Evolutionary conservation across 2,888 invertebrate species (phyloP), one percentile per base, ranked within the genome.

Genomic region (Pyrocoelia pectoralis): DNA sequence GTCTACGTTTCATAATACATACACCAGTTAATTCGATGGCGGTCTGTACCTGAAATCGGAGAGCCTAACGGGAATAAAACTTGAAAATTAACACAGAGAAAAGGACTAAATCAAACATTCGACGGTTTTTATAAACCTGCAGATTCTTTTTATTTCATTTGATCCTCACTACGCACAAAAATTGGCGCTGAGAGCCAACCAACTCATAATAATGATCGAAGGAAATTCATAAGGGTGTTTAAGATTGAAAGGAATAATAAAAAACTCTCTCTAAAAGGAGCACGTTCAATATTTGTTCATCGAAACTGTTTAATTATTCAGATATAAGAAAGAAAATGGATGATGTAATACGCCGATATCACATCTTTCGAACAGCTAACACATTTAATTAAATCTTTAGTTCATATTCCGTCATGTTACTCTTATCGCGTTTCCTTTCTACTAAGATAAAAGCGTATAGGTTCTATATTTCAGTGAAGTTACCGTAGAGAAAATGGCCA

Each of bases 291-390:
- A 57, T 53, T 56, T 62, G 53, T 38, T 53, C 53, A 52, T 57
- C 53, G 52, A 62, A 57, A 57, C 53, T 57, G 48, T 54, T 56
- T 62, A 62, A 62, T 62, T 62, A 62, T 61, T 55, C 53, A 53
- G 57, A 57, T n/a, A n/a, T 53, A 57, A 53, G 28, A 33, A 57
- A 62, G 46, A 53, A 62, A 48, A 56, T 53, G 50, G 24, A 49
- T 61, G 51, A 56, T 61, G 56, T 61, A 56, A 46, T 54, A 55
- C 56, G 51, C 13, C 54, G 38, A 49, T 60, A 60, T 46, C 48
- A 41, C 58, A 58, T 53, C 59, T 61, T 61, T 61, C n/a, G 60
- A 61, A 61, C 55, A 56, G 50, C 43, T 29, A 61, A 56, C 50
- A 43, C 43, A 29, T 61, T 61, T 61, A 61, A 61, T 61, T 61